Percentiles rank a stretch among this genome's conserved stretches.
Conservation (phyloP, 53 echinoderm and acorn worm species). For the Echinometra lucunter region DNA sequence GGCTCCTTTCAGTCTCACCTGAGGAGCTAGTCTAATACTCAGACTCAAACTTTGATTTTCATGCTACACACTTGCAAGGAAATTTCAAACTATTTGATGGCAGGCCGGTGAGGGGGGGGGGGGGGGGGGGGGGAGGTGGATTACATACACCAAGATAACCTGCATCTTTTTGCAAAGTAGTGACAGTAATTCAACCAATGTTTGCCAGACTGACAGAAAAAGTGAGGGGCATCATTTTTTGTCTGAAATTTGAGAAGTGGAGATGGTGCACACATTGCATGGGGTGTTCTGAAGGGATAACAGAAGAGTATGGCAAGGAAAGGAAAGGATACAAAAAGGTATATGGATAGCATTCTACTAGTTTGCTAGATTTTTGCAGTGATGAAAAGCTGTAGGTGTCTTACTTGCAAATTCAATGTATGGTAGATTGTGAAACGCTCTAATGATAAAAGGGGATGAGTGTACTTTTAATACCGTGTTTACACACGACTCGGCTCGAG, state of each 20-base stretch:
- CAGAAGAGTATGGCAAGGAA: not conserved
- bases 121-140: too few relatives aligned
- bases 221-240: not conserved
- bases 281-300: not conserved
- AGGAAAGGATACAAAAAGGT: not conserved
- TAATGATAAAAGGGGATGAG: not conserved
- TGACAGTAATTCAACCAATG: too few relatives aligned
- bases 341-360: not conserved
- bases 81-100: not conserved
- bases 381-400: not conserved
- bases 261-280: not conserved
- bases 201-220: too few relatives aligned
- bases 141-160: too few relatives aligned
- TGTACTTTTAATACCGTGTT: not conserved
- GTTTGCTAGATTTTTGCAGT: not conserved
- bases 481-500: too few relatives aligned
- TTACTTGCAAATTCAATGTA: not conserved
- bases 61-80: not conserved
- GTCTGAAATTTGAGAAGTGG: not conserved
- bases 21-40: not conserved
- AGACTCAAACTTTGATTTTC: not conserved
- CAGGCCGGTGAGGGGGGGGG: too few relatives aligned
- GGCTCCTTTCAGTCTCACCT: slow-evolving; percentile 25
- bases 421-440: not conserved
- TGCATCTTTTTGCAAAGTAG: too few relatives aligned